Evolutionary conservation across 2,797 vertebrate genomes (phyloP), one percentile per base, ranked within the genome.

Genomic region (Ataeniobius toweri): DNA sequence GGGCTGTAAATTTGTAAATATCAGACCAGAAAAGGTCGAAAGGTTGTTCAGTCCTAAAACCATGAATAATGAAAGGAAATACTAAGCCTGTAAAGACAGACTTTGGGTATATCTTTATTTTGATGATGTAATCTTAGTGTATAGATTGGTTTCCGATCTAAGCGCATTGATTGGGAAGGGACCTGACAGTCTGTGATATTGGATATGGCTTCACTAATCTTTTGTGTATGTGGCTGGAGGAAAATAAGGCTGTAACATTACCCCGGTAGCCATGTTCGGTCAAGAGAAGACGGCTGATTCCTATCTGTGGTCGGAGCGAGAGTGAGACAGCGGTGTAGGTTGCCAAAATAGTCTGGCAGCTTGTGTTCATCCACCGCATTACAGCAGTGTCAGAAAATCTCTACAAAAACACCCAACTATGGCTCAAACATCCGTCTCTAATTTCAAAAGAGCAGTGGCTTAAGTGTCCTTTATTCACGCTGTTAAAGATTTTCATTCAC

Each of bases 181-280:
- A 90, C 86, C 89, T 91, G 89, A 93, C 92, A 93, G 89, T 91
- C 89, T 88, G 91, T 91, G 93, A 94, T 92, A 95, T 94, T 92
- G 91, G 93, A 94, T 94, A 92, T 88, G 89, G 89, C 92, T 93
- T 92, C 87, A 91, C 92, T 93, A 94, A 94, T 94, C 92, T 94
- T 93, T 93, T 92, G 92, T 92, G 91, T 91, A 92, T 93, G 91
- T 90, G 92, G 88, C 92, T 63, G 74, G 86, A 92, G 92, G 91
- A 93, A 93, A 92, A 92, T 91, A 93, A 90, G 88, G 90, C 89
- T 89, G 91, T 91, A 93, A 93, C 79, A 80, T 89, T 88, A 94
- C 81, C 88, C 93, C 76, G 16, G 87, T 87, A 89, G 88, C 92
- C 90, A 92, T 85, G 90, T 91, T 92, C 80, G 79, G 91, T 89